These are phyloP conservation scores for Aromia moschata DNA, from an alignment of 2,888 invertebrate genomes.

Conservation along the genomic window DNA sequence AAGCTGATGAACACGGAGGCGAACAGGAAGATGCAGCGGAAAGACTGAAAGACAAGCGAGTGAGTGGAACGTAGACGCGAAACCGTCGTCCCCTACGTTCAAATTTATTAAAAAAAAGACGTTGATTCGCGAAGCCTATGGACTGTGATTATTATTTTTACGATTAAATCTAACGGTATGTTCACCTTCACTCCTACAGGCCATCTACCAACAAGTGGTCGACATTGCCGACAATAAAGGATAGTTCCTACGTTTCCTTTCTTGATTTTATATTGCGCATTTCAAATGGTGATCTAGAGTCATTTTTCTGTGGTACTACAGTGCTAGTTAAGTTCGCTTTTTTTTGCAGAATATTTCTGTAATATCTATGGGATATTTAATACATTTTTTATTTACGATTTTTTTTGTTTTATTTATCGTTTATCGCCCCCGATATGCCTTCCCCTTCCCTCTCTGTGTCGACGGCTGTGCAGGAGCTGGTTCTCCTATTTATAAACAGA, in stretches of 20 bases:
- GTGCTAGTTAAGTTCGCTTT: too few species aligned
- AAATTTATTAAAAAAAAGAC: slow-evolving; percentile 19
- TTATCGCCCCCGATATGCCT: neutral
- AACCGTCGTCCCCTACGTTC: slow-evolving; percentile 8
- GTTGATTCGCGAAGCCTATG: slow-evolving; percentile 24
- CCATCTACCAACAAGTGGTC: slow-evolving; percentile 1
- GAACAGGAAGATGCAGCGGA: slow-evolving; percentile 70
- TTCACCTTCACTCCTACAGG: slow-evolving; percentile 28
- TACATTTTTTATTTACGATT: slow-evolving; percentile 2
- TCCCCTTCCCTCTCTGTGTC: too few species aligned
- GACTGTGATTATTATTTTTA: slow-evolving; percentile 32
- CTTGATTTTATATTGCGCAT: slow-evolving; percentile 3
- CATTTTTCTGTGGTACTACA: slow-evolving; percentile 14
- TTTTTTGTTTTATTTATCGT: slow-evolving; percentile 1
- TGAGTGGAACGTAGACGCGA: slow-evolving; percentile 8
- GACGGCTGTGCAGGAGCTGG: too few species aligned
- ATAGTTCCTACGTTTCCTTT: neutral
- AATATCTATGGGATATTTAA: neutral
- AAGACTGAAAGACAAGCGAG: slow-evolving; percentile 16
- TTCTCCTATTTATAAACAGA: neutral
- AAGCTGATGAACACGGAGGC: slow-evolving; percentile 86
- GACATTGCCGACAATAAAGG: slow-evolving; percentile 34
- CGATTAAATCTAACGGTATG: slow-evolving; percentile 14
- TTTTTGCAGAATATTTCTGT: slow-evolving; percentile 14
- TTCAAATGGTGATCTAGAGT: slow-evolving; percentile 12